Percentiles rank a stretch among this genome's conserved stretches.
Evolutionary conservation across 2,113 vertebrate genomes (phyloP).

Genomic region (Gallinago paraguaiae): DNA sequence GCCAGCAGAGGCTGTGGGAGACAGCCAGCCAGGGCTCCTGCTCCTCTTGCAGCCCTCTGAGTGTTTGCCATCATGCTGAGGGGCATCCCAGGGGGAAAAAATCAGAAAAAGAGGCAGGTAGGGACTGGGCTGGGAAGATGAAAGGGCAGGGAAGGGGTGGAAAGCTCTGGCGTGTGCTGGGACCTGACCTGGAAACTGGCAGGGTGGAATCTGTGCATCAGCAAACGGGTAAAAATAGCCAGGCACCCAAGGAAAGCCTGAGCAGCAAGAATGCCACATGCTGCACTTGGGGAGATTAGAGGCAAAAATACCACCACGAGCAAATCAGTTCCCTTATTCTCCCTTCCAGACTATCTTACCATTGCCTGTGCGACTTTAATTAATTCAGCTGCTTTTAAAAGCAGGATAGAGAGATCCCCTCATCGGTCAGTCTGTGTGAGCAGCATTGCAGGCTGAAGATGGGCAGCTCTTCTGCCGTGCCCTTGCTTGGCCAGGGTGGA

Average conservation of each 20-base stretch:
- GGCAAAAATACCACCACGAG: background rate
- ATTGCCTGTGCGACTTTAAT: background rate
- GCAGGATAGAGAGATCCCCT: background rate
- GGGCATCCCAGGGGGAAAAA: background rate
- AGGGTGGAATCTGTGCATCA: background rate
- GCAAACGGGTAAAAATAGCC: background rate
- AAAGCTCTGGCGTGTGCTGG: background rate
- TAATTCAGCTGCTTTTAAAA: background rate
- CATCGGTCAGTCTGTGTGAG: background rate
- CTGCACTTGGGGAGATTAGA: background rate
- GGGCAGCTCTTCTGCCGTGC: background rate
- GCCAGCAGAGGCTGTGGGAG: background rate
- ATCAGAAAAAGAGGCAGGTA: background rate
- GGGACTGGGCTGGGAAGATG: background rate
- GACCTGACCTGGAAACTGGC: conserved; percentile 1
- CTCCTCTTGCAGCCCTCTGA: background rate
- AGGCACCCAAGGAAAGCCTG: background rate
- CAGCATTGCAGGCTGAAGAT: background rate
- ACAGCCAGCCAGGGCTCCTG: background rate
- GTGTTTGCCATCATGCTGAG: background rate
- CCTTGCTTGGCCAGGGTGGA: background rate
- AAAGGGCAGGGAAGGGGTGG: background rate
- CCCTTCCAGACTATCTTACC: background rate
- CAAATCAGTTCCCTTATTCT: background rate
- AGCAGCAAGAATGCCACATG: background rate